phyloP scores from a whole-genome alignment of 2,888 invertebrate genomes.

The Esperia sulphurella region DNA sequence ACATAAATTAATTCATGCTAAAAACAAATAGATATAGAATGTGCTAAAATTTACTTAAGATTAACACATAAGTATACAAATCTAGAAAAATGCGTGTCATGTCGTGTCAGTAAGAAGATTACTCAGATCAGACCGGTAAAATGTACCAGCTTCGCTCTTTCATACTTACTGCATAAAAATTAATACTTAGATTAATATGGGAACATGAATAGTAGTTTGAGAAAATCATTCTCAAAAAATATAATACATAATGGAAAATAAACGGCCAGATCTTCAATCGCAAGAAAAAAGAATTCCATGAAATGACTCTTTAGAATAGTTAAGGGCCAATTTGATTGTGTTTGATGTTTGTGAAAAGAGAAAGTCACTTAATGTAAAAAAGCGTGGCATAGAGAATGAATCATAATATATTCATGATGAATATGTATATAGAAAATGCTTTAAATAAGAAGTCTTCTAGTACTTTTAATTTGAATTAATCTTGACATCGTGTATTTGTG shows the following conservation, averaged over 20 bases:
- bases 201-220: constrained; percentile 9
- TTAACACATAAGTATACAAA: background rate
- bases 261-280: constrained; percentile 35
- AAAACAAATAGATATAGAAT: constrained; percentile 2
- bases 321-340: constrained; percentile 32
- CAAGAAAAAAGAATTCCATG: constrained; percentile 12
- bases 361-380: constrained; percentile 47
- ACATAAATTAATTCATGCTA: background rate
- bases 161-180: too few relatives aligned
- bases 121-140: too few relatives aligned
- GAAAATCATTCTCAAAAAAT: too few relatives aligned
- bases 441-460: too few relatives aligned
- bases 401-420: background rate
- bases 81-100: background rate
- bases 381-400: constrained; percentile 23
- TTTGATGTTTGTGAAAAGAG: constrained; percentile 78
- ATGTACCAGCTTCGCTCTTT: too few relatives aligned
- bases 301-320: background rate
- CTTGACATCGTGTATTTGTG: constrained; percentile 3
- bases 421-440: too few relatives aligned
- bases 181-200: background rate
- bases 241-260: constrained; percentile 15
- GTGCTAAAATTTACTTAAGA: constrained; percentile 2
- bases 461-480: too few relatives aligned
- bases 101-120: background rate